phyloP scores from a whole-genome alignment of 2,888 invertebrate genomes.

The Danaus chrysippus region DNA sequence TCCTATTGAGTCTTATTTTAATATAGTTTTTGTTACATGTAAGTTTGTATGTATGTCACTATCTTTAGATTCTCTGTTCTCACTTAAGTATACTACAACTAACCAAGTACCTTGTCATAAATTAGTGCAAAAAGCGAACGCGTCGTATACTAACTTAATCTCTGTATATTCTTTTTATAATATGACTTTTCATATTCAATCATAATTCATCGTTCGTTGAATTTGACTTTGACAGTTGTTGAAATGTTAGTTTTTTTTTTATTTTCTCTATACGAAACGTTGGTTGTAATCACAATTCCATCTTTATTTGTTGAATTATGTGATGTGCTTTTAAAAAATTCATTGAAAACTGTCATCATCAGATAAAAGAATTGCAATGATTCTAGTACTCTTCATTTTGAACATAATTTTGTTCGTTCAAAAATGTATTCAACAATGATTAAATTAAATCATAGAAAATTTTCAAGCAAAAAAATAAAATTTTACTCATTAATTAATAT shows the following conservation, averaged over 20 bases:
- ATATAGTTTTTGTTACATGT: slow-evolving; percentile 22
- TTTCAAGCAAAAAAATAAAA: slow-evolving; percentile 24
- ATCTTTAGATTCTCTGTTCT: slow-evolving; percentile 22
- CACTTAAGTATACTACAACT: slow-evolving; percentile 22
- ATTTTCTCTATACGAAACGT: too few species aligned
- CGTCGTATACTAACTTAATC: slow-evolving; percentile 36
- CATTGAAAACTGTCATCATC: too few species aligned
- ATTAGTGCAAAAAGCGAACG: slow-evolving; percentile 54
- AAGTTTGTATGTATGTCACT: slow-evolving; percentile 21
- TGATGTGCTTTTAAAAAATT: too few species aligned
- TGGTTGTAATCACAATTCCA: too few species aligned
- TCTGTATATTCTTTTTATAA: slow-evolving; percentile 49
- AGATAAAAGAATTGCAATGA: too few species aligned
- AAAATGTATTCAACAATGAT: background rate
- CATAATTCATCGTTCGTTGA: slow-evolving; percentile 11
- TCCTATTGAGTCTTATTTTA: slow-evolving; percentile 23
- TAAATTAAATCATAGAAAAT: background rate
- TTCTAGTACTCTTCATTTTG: too few species aligned
- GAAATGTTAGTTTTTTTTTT: too few species aligned
- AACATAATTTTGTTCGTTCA: too few species aligned
- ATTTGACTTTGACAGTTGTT: slow-evolving; percentile 20
- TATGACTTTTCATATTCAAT: slow-evolving; percentile 7
- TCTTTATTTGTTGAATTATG: too few species aligned
- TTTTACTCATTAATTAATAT: slow-evolving; percentile 45
- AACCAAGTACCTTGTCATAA: slow-evolving; percentile 15